Conservation (phyloP, 1,140 invertebrate genomes). For the Papilio xuthus region DNA sequence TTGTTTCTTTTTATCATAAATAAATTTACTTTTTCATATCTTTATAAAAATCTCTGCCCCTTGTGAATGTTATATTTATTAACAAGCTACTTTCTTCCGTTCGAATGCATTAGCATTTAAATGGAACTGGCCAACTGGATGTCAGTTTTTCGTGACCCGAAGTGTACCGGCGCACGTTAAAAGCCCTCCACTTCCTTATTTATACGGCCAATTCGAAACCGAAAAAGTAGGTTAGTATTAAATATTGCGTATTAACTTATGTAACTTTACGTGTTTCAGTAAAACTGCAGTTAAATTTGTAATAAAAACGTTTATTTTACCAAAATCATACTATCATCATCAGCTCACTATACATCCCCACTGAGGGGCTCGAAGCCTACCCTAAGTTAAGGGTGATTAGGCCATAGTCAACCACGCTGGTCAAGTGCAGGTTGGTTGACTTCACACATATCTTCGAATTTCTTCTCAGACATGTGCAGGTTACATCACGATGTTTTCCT, state of each 20-base stretch:
- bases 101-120: slow-evolving; percentile 25
- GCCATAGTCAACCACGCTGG: too few relatives aligned
- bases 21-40: background rate
- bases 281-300: background rate
- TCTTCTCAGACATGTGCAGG: too few relatives aligned
- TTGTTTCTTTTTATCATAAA: too few relatives aligned
- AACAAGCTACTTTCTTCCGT: background rate
- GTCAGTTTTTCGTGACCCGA: slow-evolving; percentile 9
- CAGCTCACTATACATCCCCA: too few relatives aligned
- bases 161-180: background rate
- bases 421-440: too few relatives aligned
- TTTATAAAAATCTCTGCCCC: background rate
- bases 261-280: background rate
- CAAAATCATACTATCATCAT: too few relatives aligned
- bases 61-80: background rate
- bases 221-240: slow-evolving; percentile 9
- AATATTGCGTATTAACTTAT: slow-evolving; percentile 14
- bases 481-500: too few relatives aligned
- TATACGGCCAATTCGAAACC: slow-evolving; percentile 1
- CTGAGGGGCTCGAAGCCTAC: too few relatives aligned
- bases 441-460: too few relatives aligned
- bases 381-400: too few relatives aligned
- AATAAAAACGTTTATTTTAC: background rate
- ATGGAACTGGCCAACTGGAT: slow-evolving; percentile 10
- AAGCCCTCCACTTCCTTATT: background rate